Conservation (phyloP, 2,888 invertebrate genomes). For the Drymonia ruficornis region DNA sequence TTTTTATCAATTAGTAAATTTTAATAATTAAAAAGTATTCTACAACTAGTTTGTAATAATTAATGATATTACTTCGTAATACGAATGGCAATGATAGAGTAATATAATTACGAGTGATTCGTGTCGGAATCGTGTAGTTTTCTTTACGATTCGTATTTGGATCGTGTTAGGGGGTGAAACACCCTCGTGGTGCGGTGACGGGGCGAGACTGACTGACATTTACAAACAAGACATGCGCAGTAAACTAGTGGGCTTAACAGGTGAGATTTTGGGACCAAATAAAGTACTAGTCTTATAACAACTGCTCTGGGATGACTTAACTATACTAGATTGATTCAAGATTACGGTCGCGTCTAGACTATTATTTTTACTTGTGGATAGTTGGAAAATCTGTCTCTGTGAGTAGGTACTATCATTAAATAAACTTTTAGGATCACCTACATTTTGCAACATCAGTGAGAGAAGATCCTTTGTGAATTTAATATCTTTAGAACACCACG, state of each 20-base stretch:
- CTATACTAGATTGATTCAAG: no score
- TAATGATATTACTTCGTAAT: no score
- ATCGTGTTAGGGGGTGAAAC: constrained; percentile 13
- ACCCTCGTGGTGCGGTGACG: constrained; percentile 27
- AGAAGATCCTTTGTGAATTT: no score
- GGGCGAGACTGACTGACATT: constrained; percentile 38
- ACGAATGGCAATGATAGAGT: no score
- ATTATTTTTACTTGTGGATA: background rate
- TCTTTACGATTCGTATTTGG: constrained; percentile 13
- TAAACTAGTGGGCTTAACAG: constrained; percentile 29
- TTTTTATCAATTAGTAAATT: background rate
- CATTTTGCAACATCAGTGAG: no score
- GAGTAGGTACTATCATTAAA: no score
- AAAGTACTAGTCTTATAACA: background rate
- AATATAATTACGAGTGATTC: no score
- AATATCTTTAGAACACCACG: no score
- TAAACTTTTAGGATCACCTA: no score
- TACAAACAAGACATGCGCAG: constrained; percentile 41
- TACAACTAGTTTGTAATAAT: no score
- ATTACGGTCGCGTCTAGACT: background rate
- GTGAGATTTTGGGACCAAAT: constrained; percentile 20
- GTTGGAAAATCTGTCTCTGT: no score
- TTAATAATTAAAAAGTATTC: background rate
- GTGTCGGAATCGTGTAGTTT: background rate
- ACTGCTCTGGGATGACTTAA: background rate